A percentile compares a stretch with the other conserved stretches of the same genome.
phyloP scores from a whole-genome alignment of 2,888 invertebrate genomes.

The Diabrotica balteata region DNA sequence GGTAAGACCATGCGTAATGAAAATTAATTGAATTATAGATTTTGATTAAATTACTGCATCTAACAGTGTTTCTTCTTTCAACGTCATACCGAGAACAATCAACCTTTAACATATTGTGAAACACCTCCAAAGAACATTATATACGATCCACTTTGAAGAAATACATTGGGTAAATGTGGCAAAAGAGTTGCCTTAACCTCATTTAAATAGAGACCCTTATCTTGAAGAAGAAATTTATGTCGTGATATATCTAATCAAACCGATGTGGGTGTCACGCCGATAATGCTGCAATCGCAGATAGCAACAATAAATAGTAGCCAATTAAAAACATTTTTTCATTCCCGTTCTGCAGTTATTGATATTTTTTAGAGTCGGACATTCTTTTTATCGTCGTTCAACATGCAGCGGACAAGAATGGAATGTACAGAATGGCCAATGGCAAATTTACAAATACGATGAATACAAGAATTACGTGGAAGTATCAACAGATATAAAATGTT shows the following conservation, averaged over 20 bases:
- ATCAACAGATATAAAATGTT: too few relatives aligned
- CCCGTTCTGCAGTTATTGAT: conserved; percentile 21
- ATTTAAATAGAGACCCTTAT: conserved; percentile 15
- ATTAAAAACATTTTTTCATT: conserved; percentile 29
- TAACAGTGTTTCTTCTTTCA: too few relatives aligned
- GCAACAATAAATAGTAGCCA: conserved; percentile 35
- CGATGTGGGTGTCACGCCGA: conserved; percentile 37
- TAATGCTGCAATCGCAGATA: conserved; percentile 34
- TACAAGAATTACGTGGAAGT: too few relatives aligned
- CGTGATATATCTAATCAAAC: conserved; percentile 40
- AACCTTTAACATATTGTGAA: too few relatives aligned
- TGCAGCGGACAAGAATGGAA: conserved; percentile 9
- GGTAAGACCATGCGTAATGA: too few relatives aligned
- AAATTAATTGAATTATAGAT: too few relatives aligned
- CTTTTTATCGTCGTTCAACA: conserved; percentile 20
- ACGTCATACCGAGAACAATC: too few relatives aligned
- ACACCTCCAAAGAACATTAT: too few relatives aligned
- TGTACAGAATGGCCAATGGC: too few relatives aligned
- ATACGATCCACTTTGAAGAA: too few relatives aligned
- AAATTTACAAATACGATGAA: too few relatives aligned
- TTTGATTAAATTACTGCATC: too few relatives aligned
- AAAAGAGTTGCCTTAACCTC: conserved; percentile 12
- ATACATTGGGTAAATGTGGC: background rate
- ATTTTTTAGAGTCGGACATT: conserved; percentile 22
- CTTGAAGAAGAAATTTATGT: conserved; percentile 33